Base-by-base conservation (phyloP, 2,888 invertebrate species). In the Autographa pulchrina region DNA sequence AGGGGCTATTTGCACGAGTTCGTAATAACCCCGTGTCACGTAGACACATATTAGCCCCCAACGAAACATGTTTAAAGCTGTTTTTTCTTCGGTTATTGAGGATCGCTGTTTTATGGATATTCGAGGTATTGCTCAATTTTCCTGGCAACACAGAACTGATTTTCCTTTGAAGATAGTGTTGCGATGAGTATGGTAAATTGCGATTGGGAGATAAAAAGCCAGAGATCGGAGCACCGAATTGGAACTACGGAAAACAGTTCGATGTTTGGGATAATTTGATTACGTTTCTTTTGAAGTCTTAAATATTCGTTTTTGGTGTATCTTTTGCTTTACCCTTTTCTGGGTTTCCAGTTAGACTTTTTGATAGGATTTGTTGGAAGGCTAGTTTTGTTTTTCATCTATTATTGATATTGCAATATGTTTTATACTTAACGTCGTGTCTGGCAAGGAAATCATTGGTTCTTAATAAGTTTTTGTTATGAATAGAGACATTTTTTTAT, bases 51-150 rank as follows among this genome's bases (percentile, higher is more conserved):
- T 80, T 74, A 77, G 76, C 73, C 67, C 67, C 65, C 65, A 68
- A 68, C 70, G 68, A 67, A 77, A 81, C 65, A 80, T 80, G 74
- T 74, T 75, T 70, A 70, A 65, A 76, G 70, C 70, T 73, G 84
- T 70, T 79, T 84, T 81, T 83, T 79, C 72, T 75, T 76, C 72
- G 77, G 77, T 77, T 82, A 81, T 82, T 72, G 69, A 69, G 80
- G 72, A 81, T 80, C 69, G 80, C 80, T 77, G 80, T 60, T 77
- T 82, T 81, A 78, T 82, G 73, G 68, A 59, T 65, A 76, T 73
- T 66, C 18, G 56, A 64, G 65, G 70, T 68, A 81, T 73, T 70
- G 67, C 70, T 70, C 69, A 70, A 72, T 80, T 72, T 80, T 70
- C 66, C 41, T n/a, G 20, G 60, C 69, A 66, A 59, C 63, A 59